Evolutionary conservation across 23 tunicate genomes (phyloP).

Genomic region (Trididemnum clinides): DNA sequence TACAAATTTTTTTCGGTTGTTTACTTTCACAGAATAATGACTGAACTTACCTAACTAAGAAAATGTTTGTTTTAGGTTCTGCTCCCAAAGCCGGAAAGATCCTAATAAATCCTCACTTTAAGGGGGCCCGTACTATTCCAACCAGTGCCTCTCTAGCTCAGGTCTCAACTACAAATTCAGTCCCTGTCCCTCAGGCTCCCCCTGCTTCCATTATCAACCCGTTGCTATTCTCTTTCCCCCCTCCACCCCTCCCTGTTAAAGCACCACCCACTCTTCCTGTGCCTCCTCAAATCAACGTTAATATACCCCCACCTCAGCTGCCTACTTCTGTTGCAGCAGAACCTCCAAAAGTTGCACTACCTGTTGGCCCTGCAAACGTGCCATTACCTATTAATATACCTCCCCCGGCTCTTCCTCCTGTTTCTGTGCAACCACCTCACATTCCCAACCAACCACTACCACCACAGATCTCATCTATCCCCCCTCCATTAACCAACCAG

Average conservation of each 20-base stretch:
- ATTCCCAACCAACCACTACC: not conserved
- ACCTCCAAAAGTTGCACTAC: not conserved
- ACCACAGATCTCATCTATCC: not conserved
- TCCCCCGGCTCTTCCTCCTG: not conserved
- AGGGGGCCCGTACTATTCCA: constrained; percentile 38
- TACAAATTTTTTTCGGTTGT: too few species aligned
- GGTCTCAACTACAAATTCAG: not conserved
- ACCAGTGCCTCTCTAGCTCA: not conserved
- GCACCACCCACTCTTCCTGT: not conserved
- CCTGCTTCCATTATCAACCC: constrained; percentile 15
- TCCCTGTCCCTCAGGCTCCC: not conserved
- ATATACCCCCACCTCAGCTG: constrained; percentile 23
- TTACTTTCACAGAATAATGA: too few species aligned
- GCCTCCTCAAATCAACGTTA: not conserved
- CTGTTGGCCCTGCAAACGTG: not conserved
- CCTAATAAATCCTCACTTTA: constrained; percentile 73
- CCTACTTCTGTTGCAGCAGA: not conserved
- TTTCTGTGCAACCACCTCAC: not conserved
- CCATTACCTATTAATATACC: not conserved
- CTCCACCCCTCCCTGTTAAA: constrained; percentile 14
- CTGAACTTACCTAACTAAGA: too few species aligned
- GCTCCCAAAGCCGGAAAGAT: constrained; percentile 34
- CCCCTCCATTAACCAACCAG: not conserved
- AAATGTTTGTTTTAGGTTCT: not conserved
- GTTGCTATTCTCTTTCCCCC: constrained; percentile 24